A percentile compares a stretch with the other conserved stretches of the same genome.
These are phyloP conservation scores for Anguilla pacifica DNA, from an alignment of 2,797 vertebrate species.

Conservation along the genomic window DNA sequence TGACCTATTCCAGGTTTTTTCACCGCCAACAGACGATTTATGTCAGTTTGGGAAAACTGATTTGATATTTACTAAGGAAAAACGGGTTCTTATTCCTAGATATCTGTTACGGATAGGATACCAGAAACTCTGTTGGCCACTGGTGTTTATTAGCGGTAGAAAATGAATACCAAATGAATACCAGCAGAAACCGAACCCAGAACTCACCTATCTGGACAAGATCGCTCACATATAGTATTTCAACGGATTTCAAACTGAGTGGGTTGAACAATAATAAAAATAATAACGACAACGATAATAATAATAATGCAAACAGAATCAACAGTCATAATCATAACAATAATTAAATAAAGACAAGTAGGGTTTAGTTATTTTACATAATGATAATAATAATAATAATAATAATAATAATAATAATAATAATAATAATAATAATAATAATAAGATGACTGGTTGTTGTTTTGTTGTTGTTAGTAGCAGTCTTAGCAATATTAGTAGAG, in stretches of 20 bases:
- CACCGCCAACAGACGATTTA: conserved; percentile 70
- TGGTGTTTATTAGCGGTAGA: conserved; percentile 82
- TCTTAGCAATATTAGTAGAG: too few relatives aligned
- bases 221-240: conserved; percentile 72
- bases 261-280: too few relatives aligned
- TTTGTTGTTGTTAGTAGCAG: too few relatives aligned
- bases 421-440: too few relatives aligned
- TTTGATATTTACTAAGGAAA: conserved; percentile 80
- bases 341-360: too few relatives aligned
- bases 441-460: too few relatives aligned
- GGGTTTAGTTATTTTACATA: too few relatives aligned
- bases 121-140: conserved; percentile 75
- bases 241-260: background rate
- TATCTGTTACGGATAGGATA: conserved; percentile 77
- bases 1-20: conserved; percentile 77
- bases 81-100: conserved; percentile 75
- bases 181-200: conserved; percentile 80
- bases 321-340: too few relatives aligned
- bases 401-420: too few relatives aligned
- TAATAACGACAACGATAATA: too few relatives aligned
- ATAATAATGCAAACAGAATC: too few relatives aligned
- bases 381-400: too few relatives aligned
- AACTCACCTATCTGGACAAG: conserved; percentile 82
- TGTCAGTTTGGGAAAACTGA: conserved; percentile 72
- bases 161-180: conserved; percentile 71